Conservation (phyloP, 2,113 vertebrate species). For the Acrocephalus kingi region DNA sequence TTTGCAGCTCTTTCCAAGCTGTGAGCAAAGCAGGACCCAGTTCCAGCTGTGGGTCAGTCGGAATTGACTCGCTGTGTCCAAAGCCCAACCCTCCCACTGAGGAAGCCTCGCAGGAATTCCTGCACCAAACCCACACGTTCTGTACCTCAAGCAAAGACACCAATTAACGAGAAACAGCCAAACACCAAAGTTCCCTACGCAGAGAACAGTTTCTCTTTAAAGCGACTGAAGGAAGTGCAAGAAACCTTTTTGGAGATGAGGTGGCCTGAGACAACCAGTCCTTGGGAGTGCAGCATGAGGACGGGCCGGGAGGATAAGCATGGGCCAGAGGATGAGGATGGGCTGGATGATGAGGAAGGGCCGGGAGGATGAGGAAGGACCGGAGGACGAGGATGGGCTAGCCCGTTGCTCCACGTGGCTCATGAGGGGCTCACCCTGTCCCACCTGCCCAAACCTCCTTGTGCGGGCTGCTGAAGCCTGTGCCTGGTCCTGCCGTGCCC, state of each 20-base stretch:
- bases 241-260: neutral
- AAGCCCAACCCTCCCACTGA: neutral
- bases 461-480: fast-evolving
- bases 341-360: fast-evolving
- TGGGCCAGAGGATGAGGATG: neutral
- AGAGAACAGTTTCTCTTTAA: neutral
- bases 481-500: neutral
- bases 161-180: fast-evolving
- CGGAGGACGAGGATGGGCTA: neutral
- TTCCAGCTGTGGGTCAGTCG: neutral
- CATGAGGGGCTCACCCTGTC: neutral
- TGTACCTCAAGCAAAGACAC: neutral
- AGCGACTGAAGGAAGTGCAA: neutral
- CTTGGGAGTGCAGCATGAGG: neutral
- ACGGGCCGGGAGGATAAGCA: neutral
- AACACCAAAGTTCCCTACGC: neutral
- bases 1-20: neutral
- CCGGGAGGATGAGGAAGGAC: too few relatives aligned
- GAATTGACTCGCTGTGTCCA: fast-evolving
- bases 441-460: neutral
- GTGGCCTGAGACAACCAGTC: fast-evolving
- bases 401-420: neutral
- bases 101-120: fast-evolving
- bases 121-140: fast-evolving
- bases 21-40: neutral